Conservation (phyloP, 2,797 vertebrate genomes). For the Helostoma temminkii region DNA sequence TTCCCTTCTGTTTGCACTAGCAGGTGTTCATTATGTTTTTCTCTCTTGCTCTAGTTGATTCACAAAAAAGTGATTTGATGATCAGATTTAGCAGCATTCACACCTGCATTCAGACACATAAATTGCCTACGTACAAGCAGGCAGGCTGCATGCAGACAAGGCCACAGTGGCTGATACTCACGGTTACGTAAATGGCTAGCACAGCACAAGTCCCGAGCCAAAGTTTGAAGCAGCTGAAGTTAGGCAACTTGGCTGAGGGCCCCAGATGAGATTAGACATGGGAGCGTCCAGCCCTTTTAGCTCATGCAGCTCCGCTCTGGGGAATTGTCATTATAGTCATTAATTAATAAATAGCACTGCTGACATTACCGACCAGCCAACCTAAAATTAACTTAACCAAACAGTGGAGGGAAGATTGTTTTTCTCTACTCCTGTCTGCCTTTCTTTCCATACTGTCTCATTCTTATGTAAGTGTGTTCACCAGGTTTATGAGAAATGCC, state of each 20-base stretch:
- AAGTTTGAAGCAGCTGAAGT: conserved; percentile 80
- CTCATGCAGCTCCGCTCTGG: conserved; percentile 31
- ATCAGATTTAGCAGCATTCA: conserved; percentile 35
- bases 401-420: conserved; percentile 8
- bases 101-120: conserved; percentile 26
- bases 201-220: conserved; percentile 58
- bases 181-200: conserved; percentile 62
- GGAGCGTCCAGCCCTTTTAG: conserved; percentile 43
- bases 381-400: conserved; percentile 37
- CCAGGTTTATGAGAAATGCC: conserved; percentile 25
- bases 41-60: conserved; percentile 23
- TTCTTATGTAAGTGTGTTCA: conserved; percentile 38
- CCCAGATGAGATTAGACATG: conserved; percentile 61
- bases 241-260: conserved; percentile 38
- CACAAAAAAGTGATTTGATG: conserved; percentile 22
- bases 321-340: conserved; percentile 57
- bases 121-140: conserved; percentile 29
- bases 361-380: conserved; percentile 25
- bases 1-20: conserved; percentile 23
- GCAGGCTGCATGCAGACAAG: conserved; percentile 40
- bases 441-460: conserved; percentile 21
- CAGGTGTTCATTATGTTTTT: conserved; percentile 39
- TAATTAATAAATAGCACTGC: conserved; percentile 59
- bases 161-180: conserved; percentile 67
- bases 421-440: conserved; percentile 1